Evolutionary conservation across 1,140 invertebrate species (phyloP), one percentile per base, ranked within the genome.

Genomic region (Drosophila sp.): DNA sequence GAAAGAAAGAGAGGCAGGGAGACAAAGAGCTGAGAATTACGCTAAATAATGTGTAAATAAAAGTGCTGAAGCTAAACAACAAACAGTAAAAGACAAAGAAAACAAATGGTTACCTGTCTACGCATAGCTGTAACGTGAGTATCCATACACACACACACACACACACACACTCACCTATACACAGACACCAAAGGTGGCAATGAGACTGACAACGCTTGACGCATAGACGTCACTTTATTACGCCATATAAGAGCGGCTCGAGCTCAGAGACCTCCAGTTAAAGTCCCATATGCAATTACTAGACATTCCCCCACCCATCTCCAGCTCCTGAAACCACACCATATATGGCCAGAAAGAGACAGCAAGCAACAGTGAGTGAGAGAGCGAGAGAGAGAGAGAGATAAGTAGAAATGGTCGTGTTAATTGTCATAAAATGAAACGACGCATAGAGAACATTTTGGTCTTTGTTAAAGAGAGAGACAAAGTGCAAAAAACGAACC

Each of bases 401-500:
- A 27, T 13, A 5, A 8, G 1, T 6, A 34, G 61, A 21, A 13
- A 48, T 61, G 48, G 27, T 18, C 34, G 61, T 84, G 80, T 84
- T 84, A 84, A 84, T 84, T 84, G 80, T 84, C 80, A 84, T 84
- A 84, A 84, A 84, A 84, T 76, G 80, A 84, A 84, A 84, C 73
- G 80, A 83, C 74, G 71, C 79, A 73, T 72, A 70, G 59, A 83
- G 61, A 66, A 64, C 66, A 29, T 34, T 41, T 59, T 38, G 36
- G 36, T 29, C 27, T 32, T 46, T 21, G 32, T 11, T n/a, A 4
- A 21, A 2, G 21, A 21, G 16, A 43, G 16, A 9, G 56, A 45
- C 21, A 56, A 7, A 13, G 7, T 8, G 34, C 21, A 13, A 40
- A 56, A 16, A 7, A 41, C 7, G 29, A 46, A 8, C n/a, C n/a